phyloP scores from a whole-genome alignment of 2,888 invertebrate species.

The Shargacucullia verbasci region DNA sequence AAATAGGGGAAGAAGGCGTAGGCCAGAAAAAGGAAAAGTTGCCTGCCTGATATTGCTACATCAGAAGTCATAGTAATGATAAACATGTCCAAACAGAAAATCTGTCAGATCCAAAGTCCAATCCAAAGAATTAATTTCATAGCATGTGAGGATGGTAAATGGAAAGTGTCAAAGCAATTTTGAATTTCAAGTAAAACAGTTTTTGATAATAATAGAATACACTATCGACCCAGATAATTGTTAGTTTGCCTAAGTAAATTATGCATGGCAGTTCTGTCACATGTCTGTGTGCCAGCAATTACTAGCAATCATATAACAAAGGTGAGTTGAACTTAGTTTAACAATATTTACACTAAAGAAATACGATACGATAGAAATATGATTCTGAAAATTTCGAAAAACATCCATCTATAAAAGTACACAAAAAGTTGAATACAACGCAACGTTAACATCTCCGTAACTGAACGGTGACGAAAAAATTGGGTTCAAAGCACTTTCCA shows the following conservation, averaged over 20 bases:
- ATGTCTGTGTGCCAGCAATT: neutral
- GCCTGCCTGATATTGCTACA: no score
- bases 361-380: no score
- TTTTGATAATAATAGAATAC: slow-evolving; percentile 14
- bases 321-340: neutral
- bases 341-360: slow-evolving; percentile 5
- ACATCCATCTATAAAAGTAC: slow-evolving; percentile 21
- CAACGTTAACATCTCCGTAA: slow-evolving; percentile 19
- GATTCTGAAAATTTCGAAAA: neutral
- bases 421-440: slow-evolving; percentile 20
- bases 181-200: slow-evolving; percentile 18
- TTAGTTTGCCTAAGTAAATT: slow-evolving; percentile 24
- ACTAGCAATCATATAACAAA: neutral
- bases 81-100: no score
- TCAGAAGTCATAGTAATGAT: no score
- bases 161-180: slow-evolving; percentile 6
- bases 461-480: slow-evolving; percentile 41
- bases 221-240: slow-evolving; percentile 18
- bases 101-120: no score
- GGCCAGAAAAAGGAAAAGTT: no score
- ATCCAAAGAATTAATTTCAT: neutral
- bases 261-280: slow-evolving; percentile 17
- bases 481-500: slow-evolving; percentile 69
- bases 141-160: neutral
- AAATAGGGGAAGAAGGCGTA: no score